Evolutionary conservation across 2,797 vertebrate species (phyloP).

Genomic region (Myoxocephalus aenaeus): DNA sequence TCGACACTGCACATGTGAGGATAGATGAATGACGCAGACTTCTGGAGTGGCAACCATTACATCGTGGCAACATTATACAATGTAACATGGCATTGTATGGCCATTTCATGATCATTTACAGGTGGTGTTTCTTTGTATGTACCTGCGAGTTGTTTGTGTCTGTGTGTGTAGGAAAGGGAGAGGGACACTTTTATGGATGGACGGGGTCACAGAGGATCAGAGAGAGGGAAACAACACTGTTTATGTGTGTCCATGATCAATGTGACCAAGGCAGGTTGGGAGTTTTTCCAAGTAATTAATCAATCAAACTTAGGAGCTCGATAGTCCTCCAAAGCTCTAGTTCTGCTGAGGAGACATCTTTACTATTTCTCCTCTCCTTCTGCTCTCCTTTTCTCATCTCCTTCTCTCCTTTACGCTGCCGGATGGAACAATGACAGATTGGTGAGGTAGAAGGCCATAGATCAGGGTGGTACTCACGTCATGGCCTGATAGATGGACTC

Average conservation of each 20-base stretch:
- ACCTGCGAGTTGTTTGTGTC: neutral
- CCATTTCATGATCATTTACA: conserved; percentile 26
- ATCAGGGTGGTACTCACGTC: conserved; percentile 92
- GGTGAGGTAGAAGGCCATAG: conserved; percentile 72
- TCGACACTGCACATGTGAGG: neutral
- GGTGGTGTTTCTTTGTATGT: conserved; percentile 10
- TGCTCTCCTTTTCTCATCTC: conserved; percentile 46
- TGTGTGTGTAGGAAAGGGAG: neutral
- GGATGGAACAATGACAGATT: conserved; percentile 76
- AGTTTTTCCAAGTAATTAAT: conserved; percentile 70
- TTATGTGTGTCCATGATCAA: conserved; percentile 64
- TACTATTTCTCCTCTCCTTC: conserved; percentile 57
- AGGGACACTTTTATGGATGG: conserved; percentile 39
- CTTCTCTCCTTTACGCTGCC: conserved; percentile 58
- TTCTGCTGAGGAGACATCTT: conserved; percentile 79
- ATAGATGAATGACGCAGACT: conserved; percentile 12
- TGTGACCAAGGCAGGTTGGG: conserved; percentile 57
- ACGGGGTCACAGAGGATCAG: conserved; percentile 49
- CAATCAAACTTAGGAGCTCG: conserved; percentile 67
- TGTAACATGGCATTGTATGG: conserved; percentile 25
- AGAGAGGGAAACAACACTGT: conserved; percentile 41
- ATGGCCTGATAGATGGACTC: conserved; percentile 99
- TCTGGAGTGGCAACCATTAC: conserved; percentile 1
- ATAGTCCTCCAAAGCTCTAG: conserved; percentile 63
- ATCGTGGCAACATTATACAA: neutral